Conservation (phyloP, 2,113 vertebrate genomes). For the Chiloscyllium plagiosum region DNA sequence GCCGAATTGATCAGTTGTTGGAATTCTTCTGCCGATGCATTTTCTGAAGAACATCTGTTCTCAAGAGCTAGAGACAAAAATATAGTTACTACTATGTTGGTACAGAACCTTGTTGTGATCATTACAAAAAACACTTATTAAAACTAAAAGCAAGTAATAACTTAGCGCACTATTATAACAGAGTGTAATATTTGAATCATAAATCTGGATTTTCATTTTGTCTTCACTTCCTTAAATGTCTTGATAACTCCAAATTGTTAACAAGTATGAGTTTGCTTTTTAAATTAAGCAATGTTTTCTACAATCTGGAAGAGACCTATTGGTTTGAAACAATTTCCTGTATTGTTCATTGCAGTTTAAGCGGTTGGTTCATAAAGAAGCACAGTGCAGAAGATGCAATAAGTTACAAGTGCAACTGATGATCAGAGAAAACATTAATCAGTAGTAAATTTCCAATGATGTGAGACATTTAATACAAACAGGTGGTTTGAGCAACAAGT, state of each 20-base stretch:
- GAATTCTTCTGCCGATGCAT: slow-evolving; percentile 66
- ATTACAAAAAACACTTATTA: not conserved
- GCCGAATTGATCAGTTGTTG: slow-evolving; percentile 80
- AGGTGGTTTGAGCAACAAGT: not conserved
- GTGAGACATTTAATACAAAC: not conserved
- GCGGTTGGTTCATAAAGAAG: not conserved
- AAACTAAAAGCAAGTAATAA: not conserved
- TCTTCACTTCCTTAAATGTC: not conserved
- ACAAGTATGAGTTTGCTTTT: not conserved
- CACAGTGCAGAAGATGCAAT: not conserved
- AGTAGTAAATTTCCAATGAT: not conserved
- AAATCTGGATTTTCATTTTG: not conserved
- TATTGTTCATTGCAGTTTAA: not conserved
- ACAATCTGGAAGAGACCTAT: not conserved
- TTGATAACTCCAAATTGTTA: not conserved
- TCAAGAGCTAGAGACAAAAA: slow-evolving; percentile 69
- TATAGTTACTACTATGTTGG: not conserved
- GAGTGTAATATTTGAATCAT: not conserved
- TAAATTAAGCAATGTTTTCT: not conserved
- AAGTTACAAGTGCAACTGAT: not conserved
- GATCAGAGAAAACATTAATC: not conserved
- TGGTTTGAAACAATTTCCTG: not conserved
- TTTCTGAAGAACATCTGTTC: slow-evolving; percentile 65
- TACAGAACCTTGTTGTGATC: not conserved
- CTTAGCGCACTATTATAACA: not conserved